phyloP scores from a whole-genome alignment of 2,113 vertebrate genomes.

The Lipophrys pholis region DNA sequence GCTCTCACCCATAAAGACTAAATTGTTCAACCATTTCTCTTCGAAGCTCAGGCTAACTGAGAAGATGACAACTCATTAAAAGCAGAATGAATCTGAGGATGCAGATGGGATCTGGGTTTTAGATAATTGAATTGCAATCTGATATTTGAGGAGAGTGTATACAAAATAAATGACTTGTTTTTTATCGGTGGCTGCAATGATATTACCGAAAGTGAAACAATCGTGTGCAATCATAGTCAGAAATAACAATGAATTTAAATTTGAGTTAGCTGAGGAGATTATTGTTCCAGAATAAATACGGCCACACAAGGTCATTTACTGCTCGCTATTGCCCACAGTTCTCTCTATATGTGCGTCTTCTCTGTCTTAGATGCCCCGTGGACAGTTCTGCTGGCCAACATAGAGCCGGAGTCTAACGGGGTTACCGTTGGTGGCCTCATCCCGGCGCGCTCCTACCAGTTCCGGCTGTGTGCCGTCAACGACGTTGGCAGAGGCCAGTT shows the following conservation, averaged over 20 bases:
- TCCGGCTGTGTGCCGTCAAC: constrained; percentile 94
- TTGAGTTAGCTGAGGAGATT: neutral
- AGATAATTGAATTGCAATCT: constrained; percentile 72
- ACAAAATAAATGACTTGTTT: constrained; percentile 66
- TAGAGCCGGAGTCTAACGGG: constrained; percentile 88
- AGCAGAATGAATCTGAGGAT: constrained; percentile 64
- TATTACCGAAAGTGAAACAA: constrained; percentile 59
- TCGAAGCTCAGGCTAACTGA: constrained; percentile 40
- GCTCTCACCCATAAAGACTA: constrained; percentile 38
- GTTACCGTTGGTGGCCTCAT: constrained; percentile 90
- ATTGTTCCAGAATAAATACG: constrained; percentile 22
- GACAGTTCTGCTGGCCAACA: constrained; percentile 91
- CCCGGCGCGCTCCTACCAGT: constrained; percentile 95
- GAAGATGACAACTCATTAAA: constrained; percentile 71
- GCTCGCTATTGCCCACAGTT: constrained; percentile 28
- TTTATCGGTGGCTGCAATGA: constrained; percentile 44
- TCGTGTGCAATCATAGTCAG: constrained; percentile 15
- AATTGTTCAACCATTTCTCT: constrained; percentile 51
- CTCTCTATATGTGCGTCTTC: neutral
- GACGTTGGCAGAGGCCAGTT: constrained; percentile 96
- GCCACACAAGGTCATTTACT: constrained; percentile 29
- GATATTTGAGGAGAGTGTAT: constrained; percentile 57
- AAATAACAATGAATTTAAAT: constrained; percentile 46
- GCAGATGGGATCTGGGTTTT: constrained; percentile 64
- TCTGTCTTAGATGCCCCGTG: constrained; percentile 89